Conservation (phyloP, 1,140 invertebrate genomes). For the Adelges cooleyi region DNA sequence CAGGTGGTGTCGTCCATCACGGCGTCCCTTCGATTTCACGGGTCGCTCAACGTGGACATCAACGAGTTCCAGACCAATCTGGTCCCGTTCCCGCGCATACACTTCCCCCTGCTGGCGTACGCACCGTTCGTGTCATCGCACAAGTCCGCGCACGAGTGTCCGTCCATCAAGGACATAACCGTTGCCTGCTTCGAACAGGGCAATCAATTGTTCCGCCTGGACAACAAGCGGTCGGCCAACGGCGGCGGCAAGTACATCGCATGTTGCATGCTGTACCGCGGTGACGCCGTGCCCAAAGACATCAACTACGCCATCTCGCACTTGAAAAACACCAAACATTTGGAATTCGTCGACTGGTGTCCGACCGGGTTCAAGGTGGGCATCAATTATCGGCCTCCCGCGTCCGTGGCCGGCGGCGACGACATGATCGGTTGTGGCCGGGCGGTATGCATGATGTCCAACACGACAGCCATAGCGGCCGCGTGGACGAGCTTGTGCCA, state of each 20-base stretch:
- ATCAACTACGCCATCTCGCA: slow-evolving; percentile 48
- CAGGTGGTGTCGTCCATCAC: slow-evolving; percentile 46
- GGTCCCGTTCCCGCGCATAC: slow-evolving; percentile 49
- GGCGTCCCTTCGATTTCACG: slow-evolving; percentile 48
- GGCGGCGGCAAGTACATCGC: slow-evolving; percentile 45
- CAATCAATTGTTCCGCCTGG: slow-evolving; percentile 31
- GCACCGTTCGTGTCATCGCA: slow-evolving; percentile 69
- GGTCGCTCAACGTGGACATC: slow-evolving; percentile 50
- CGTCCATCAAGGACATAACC: slow-evolving; percentile 47
- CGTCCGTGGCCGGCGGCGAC: slow-evolving; percentile 31
- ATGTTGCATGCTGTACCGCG: slow-evolving; percentile 48
- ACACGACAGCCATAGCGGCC: slow-evolving; percentile 69
- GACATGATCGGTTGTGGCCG: slow-evolving; percentile 30
- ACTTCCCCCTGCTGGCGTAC: slow-evolving; percentile 60
- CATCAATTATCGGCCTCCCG: slow-evolving; percentile 33
- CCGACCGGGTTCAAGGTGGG: slow-evolving; percentile 44
- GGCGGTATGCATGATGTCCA: slow-evolving; percentile 67
- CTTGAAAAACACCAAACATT: slow-evolving; percentile 36
- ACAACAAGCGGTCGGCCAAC: background rate
- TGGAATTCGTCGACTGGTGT: slow-evolving; percentile 52
- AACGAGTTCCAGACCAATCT: slow-evolving; percentile 58
- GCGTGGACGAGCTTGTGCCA: slow-evolving; percentile 67
- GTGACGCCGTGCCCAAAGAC: slow-evolving; percentile 47
- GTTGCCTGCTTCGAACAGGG: background rate
- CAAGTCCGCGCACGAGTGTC: slow-evolving; percentile 66